Base-by-base conservation (phyloP, 2,797 vertebrate genomes). In the Enteromius thamalakanensis region DNA sequence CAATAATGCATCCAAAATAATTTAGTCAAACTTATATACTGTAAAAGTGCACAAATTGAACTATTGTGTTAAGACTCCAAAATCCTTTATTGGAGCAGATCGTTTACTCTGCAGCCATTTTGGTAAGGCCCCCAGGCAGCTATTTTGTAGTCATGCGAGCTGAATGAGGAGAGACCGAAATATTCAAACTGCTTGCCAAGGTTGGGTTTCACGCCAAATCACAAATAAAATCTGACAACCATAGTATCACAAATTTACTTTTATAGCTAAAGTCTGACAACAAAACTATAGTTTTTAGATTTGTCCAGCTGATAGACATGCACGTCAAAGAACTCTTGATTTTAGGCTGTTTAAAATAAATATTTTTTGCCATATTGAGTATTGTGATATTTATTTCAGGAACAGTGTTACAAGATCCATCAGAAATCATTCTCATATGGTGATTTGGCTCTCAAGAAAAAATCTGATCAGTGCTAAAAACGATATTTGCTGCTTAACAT, bases 11-110 rank as follows among this genome's bases (percentile, higher is more conserved):
- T 76, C 19, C 34, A 74, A 79, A 64, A 70, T 40, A 42, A 53
- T 55, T 49, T 76, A n/a, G 64, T 76, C 64, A 42, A 82, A 23
- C 49, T 29, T 53, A 45, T 23, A 11, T 21, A 32, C 26, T 69
- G 21, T 75, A 67, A 62, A 81, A 67, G 32, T 37, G 21, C 23
- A 42, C 37, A 60, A 55, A 62, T 29, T 42, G 12, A 72, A 47
- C 26, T 23, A 12, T 29, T 37, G 17, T 75, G 21, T 45, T 12
- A 76, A 69, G 12, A 69, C 8, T 64, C 26, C 3, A 19, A 74
- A 82, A 58, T 49, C 37, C 14, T 83, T 83, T 76, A 82, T 76
- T 32, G 71, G 72, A 45, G 60, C 11, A 55, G 32, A 81, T 81
- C 1, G 42, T 72, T 81, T 19, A n/a, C 40, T 72, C 40, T 6